Evolutionary conservation across 2,888 invertebrate genomes (phyloP).

Genomic region (Ernsta delagoae): DNA sequence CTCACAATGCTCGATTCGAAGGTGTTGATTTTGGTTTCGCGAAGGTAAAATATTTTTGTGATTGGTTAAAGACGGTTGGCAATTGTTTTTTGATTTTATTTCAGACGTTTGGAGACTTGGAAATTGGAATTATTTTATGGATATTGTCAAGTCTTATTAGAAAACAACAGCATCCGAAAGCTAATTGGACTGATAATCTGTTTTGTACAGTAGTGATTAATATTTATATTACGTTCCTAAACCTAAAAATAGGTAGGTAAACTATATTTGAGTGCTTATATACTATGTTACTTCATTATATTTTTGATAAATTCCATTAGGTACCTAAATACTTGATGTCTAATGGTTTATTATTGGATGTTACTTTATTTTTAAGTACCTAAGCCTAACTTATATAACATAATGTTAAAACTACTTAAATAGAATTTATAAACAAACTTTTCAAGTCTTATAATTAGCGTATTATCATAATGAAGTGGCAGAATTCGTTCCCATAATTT

Average conservation of each 20-base stretch:
- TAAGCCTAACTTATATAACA: not conserved
- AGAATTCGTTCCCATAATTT: conserved; percentile 26
- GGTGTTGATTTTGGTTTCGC: conserved; percentile 28
- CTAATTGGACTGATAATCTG: no score
- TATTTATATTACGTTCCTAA: no score
- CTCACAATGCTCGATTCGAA: conserved; percentile 36
- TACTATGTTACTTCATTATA: no score
- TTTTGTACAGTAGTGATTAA: no score
- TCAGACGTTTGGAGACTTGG: not conserved
- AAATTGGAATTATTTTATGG: not conserved
- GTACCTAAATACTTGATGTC: no score
- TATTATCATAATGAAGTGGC: conserved; percentile 32
- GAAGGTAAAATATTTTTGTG: conserved; percentile 3
- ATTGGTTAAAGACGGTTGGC: not conserved
- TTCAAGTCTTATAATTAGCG: conserved; percentile 22
- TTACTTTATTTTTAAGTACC: no score
- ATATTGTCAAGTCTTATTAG: not conserved
- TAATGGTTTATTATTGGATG: no score
- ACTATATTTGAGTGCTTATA: no score
- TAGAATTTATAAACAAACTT: not conserved
- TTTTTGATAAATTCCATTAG: no score
- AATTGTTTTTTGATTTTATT: not conserved
- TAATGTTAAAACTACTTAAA: not conserved
- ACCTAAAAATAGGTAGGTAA: no score
- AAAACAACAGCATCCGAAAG: no score